Evolutionary conservation across 2,888 invertebrate species (phyloP).

Genomic region (Clanis bilineata): DNA sequence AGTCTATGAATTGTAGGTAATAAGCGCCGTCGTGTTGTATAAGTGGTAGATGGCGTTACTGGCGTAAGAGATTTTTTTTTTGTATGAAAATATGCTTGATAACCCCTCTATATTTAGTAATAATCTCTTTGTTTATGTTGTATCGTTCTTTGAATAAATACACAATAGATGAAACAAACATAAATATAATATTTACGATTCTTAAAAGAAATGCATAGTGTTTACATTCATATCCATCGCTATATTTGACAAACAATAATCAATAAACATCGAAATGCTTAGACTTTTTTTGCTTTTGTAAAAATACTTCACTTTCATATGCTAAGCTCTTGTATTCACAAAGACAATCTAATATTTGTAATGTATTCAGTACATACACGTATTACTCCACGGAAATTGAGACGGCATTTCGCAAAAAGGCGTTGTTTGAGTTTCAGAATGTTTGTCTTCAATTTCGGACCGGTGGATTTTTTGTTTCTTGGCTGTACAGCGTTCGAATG

Average conservation of each 20-base stretch:
- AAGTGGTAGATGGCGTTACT: too few relatives aligned
- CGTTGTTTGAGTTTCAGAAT: constrained; percentile 28
- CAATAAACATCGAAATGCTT: background rate
- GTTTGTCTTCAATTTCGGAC: constrained; percentile 45
- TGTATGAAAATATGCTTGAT: too few relatives aligned
- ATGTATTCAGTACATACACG: constrained; percentile 23
- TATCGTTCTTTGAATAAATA: background rate
- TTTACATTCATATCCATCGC: background rate
- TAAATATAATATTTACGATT: background rate
- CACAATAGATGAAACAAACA: background rate
- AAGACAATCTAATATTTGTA: constrained; percentile 17
- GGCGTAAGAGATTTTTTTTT: too few relatives aligned
- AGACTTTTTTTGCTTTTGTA: background rate
- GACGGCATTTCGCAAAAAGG: constrained; percentile 22
- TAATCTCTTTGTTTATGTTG: too few relatives aligned
- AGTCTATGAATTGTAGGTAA: too few relatives aligned
- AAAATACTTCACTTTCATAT: background rate
- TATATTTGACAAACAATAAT: constrained; percentile 4
- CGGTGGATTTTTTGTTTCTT: constrained; percentile 45
- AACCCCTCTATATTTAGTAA: too few relatives aligned
- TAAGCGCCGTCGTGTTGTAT: too few relatives aligned
- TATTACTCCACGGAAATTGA: constrained; percentile 34
- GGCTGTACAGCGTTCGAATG: constrained; percentile 48
- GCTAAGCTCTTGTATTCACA: constrained; percentile 14
- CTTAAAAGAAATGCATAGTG: background rate